Evolutionary conservation across 2,113 vertebrate species (phyloP).

Genomic region (Tupaia tana): DNA sequence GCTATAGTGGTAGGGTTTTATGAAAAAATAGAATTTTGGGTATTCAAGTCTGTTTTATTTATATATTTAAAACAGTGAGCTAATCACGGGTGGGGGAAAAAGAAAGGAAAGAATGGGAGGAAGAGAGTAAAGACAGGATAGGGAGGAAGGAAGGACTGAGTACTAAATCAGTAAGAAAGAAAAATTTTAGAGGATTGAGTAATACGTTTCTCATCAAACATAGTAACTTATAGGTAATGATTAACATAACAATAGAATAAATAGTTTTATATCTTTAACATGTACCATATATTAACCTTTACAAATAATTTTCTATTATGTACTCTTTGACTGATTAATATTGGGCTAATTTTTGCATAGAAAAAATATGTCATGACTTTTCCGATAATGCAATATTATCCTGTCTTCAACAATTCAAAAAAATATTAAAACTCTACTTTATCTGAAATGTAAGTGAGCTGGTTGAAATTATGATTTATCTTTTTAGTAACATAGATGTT

Average conservation of each 20-base stretch:
- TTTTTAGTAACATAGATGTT: background rate
- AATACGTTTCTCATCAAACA: background rate
- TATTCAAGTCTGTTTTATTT: background rate
- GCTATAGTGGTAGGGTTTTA: background rate
- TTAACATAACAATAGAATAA: background rate
- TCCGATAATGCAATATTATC: background rate
- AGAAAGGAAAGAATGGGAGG: background rate
- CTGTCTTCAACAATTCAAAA: background rate
- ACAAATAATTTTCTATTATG: background rate
- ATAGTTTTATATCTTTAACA: constrained; percentile 4
- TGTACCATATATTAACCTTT: constrained; percentile 27
- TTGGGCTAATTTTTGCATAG: no score
- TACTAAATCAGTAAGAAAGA: constrained; percentile 10
- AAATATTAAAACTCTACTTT: background rate
- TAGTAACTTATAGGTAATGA: constrained; percentile 6
- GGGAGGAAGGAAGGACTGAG: background rate
- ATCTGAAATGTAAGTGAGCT: constrained; percentile 24
- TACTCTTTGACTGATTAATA: background rate
- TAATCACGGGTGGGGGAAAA: background rate
- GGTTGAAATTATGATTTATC: background rate
- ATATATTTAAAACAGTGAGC: background rate
- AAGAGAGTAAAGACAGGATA: background rate
- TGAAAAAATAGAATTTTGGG: background rate
- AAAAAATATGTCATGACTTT: no score
- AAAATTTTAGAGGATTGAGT: background rate